phyloP scores from a whole-genome alignment of 2,113 vertebrate species.

The Chionomys nivalis region DNA sequence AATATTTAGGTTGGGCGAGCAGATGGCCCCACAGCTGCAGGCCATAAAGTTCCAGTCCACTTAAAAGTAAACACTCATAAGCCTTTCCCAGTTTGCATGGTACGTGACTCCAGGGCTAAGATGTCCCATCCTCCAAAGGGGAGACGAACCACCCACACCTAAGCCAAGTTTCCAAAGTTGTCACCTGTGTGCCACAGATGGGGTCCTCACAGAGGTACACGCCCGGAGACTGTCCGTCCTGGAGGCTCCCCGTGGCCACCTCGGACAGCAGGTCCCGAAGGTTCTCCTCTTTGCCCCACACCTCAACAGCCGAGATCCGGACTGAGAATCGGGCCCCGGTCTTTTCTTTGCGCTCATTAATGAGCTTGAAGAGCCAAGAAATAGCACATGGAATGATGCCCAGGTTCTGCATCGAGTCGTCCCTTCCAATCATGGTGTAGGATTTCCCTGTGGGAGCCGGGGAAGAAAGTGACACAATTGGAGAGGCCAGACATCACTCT shows the following conservation, averaged over 20 bases:
- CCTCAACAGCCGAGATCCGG: conserved; percentile 98
- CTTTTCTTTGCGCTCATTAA: conserved; percentile 97
- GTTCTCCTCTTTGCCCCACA: conserved; percentile 99
- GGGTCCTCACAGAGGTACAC: conserved; percentile 99
- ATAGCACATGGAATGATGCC: conserved; percentile 99
- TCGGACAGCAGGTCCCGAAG: conserved; percentile 96
- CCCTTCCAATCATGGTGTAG: conserved; percentile 97
- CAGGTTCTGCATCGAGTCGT: conserved; percentile 96
- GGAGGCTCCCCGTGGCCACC: conserved; percentile 96
- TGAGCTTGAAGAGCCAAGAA: conserved; percentile 99
- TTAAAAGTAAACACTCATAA: conserved; percentile 82
- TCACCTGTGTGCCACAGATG: conserved; percentile 99
- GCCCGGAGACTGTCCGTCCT: conserved; percentile 98
- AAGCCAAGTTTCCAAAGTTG: not conserved
- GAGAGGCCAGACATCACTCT: not conserved
- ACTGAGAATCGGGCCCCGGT: conserved; percentile 98
- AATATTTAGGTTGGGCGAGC: conserved; percentile 85
- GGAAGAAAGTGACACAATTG: conserved; percentile 23
- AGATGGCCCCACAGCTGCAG: conserved; percentile 85
- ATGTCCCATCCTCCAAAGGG: not conserved
- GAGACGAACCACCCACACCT: not conserved
- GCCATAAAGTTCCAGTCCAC: conserved; percentile 79
- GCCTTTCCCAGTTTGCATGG: conserved; percentile 60
- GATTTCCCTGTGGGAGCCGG: conserved; percentile 92
- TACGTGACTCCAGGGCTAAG: conserved; percentile 62